A percentile compares a stretch with the other conserved stretches of the same genome.
These are phyloP conservation scores for Maccullochella peelii DNA, from an alignment of 2,113 vertebrate species.

Conservation along the genomic window DNA sequence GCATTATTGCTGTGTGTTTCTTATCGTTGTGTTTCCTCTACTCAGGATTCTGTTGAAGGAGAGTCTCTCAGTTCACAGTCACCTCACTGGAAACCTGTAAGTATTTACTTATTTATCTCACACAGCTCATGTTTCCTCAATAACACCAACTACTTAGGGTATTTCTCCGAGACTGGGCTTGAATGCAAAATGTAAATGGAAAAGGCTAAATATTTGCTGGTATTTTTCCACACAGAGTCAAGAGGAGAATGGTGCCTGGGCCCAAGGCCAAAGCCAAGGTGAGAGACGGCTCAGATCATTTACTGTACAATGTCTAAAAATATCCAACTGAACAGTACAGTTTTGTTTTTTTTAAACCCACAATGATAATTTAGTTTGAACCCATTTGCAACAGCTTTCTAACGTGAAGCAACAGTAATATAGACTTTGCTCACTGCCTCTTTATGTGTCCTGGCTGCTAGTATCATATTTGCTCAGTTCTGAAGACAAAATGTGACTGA, in stretches of 20 bases:
- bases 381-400: not conserved
- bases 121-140: not conserved
- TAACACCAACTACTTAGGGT: not conserved
- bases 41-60: conserved; percentile 87
- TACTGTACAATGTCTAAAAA: not conserved
- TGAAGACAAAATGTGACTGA: not conserved
- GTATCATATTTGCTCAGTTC: not conserved
- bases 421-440: not conserved
- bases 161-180: not conserved
- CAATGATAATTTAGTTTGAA: not conserved
- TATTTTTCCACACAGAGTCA: conserved; percentile 84
- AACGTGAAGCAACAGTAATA: not conserved
- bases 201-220: conserved; percentile 6
- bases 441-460: not conserved
- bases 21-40: conserved; percentile 16
- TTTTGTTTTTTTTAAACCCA: not conserved
- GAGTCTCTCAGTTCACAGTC: conserved; percentile 83
- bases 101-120: conserved; percentile 53
- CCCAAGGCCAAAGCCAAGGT: conserved; percentile 95
- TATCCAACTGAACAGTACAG: not conserved
- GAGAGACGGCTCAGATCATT: conserved; percentile 48
- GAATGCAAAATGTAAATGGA: not conserved
- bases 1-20: not conserved
- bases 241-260: conserved; percentile 92
- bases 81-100: conserved; percentile 86